A percentile compares a stretch with the other conserved stretches of the same genome.
Conservation (phyloP, 2,113 vertebrate species). For the Miniopterus natalensis region DNA sequence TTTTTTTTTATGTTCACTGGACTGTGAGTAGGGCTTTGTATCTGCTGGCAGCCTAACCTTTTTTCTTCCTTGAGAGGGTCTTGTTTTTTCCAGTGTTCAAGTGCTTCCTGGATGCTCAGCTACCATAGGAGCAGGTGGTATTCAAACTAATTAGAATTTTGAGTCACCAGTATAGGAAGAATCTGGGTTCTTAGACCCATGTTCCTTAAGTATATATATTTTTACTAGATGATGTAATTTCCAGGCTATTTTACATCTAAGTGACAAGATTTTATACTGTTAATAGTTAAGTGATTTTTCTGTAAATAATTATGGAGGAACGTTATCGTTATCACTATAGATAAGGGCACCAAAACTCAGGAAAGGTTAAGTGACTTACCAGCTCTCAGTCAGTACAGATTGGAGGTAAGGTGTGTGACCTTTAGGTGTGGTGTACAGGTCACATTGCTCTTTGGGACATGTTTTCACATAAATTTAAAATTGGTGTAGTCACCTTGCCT, state of each 20-base stretch:
- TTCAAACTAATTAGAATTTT: background rate
- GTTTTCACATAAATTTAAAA: constrained; percentile 6
- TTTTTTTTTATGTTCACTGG: background rate
- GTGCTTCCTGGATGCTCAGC: background rate
- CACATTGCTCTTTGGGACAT: background rate
- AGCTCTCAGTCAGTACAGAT: background rate
- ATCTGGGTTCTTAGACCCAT: background rate
- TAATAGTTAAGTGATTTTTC: constrained; percentile 43
- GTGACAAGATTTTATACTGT: background rate
- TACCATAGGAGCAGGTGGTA: background rate
- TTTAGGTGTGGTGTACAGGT: background rate
- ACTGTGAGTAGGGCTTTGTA: background rate
- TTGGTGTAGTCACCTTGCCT: background rate
- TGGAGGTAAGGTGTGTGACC: background rate
- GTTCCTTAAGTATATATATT: background rate
- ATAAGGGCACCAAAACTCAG: background rate
- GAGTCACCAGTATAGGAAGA: background rate
- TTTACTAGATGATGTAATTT: background rate
- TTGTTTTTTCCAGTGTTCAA: background rate
- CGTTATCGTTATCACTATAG: background rate
- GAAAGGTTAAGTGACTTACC: background rate
- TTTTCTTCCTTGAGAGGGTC: background rate
- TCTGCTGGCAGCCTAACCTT: background rate
- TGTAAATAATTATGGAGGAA: background rate
- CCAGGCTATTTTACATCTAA: constrained; percentile 37